These are phyloP conservation scores for Sweltsa coloradensis DNA, from an alignment of 1,140 invertebrate genomes.

Conservation along the genomic window DNA sequence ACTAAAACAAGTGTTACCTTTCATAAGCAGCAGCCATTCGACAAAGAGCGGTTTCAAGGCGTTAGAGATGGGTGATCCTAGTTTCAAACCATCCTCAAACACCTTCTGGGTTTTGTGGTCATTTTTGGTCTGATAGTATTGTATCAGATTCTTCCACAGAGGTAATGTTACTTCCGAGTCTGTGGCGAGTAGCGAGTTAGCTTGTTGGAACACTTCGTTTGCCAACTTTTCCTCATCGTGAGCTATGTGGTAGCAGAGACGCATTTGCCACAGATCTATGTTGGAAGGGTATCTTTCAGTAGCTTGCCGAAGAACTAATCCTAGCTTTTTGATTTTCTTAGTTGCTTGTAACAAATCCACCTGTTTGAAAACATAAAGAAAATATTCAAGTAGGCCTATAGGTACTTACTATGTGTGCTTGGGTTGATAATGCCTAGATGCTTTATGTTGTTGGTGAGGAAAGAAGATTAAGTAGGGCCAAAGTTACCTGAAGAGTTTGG, in stretches of 20 bases:
- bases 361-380: constrained; percentile 19
- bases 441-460: too few species aligned
- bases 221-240: constrained; percentile 25
- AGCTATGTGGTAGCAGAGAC: constrained; percentile 29
- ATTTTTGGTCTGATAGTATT: constrained; percentile 30
- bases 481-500: too few species aligned
- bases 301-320: constrained; percentile 30
- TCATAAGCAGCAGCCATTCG: constrained; percentile 29
- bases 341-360: constrained; percentile 23
- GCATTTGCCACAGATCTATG: constrained; percentile 33
- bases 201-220: constrained; percentile 21
- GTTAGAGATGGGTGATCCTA: constrained; percentile 25
- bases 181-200: constrained; percentile 2
- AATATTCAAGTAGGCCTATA: background rate
- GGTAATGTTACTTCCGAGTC: constrained; percentile 21
- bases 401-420: too few species aligned
- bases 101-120: constrained; percentile 29
- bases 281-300: constrained; percentile 31
- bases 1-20: too few species aligned
- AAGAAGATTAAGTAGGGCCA: too few species aligned
- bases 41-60: constrained; percentile 35
- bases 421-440: too few species aligned
- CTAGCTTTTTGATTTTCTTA: constrained; percentile 23
- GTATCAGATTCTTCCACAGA: constrained; percentile 34
- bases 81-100: constrained; percentile 30